Evolutionary conservation across 2,888 invertebrate genomes (phyloP), one percentile per base, ranked within the genome.

Genomic region (Drosophila infuscata): DNA sequence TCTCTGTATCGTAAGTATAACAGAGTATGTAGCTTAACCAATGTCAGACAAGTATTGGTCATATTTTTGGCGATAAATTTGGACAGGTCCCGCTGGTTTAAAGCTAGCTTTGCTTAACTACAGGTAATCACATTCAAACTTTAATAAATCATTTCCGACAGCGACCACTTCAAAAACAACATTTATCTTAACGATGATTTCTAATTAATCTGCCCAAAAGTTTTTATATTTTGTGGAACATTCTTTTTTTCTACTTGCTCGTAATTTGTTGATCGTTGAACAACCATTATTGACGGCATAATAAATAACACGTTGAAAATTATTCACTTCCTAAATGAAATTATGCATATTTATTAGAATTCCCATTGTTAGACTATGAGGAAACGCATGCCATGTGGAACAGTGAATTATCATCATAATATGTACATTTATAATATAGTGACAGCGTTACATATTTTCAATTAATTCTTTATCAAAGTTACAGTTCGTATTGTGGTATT

Each of bases 361-460:
- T 36, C 17, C n/a, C n/a, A 12, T 54, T 29, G 15, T 25, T 11
- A 20, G 15, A 25, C 53, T 20, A 33, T 49, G 29, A 29, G 29
- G 29, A 29, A 17, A 11, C 29, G 29, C 17, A 29, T 17, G 29
- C 49, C 49, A 29, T 49, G 46, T 41, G n/a, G 9, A 46, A 46
- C 17, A 25, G 17, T 49, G 9, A 49, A 17, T 49, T 29, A 49
- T 33, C 53, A 53, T 25, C 15, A 33, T 33, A 33, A 25, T 53
- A 53, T 53, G 20, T 33, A 53, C 32, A 36, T 36, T 54, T 25
- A 15, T 54, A 9, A 57, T 36, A 30, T 20, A n/a, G 8, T 41
- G 66, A 29, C 32, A 12, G 67, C 17, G 29, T 15, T 25, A 15
- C 15, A 66, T 65, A 38, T 25, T 29, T 38, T 6, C 25, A 63